Evolutionary conservation across 1,140 invertebrate species (phyloP).

Genomic region (Drosophila subpulchrella): DNA sequence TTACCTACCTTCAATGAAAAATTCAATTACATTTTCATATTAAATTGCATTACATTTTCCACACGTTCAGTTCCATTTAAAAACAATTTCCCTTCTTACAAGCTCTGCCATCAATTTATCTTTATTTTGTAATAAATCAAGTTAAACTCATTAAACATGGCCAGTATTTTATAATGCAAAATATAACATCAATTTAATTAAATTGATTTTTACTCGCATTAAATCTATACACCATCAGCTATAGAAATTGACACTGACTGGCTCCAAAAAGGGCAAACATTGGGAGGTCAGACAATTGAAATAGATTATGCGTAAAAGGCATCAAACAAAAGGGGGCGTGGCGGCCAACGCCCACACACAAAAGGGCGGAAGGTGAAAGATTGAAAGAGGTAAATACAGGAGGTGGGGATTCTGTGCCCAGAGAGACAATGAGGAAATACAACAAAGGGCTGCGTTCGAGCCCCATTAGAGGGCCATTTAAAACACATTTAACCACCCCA

Average conservation of each 20-base stretch:
- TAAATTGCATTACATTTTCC: not conserved
- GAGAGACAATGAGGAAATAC: constrained; percentile 42
- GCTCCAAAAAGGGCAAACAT: not conserved
- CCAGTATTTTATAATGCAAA: not conserved
- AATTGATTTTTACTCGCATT: constrained; percentile 9
- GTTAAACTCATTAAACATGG: not conserved
- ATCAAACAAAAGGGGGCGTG: constrained; percentile 26
- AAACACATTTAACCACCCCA: constrained; percentile 38
- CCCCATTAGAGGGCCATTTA: constrained; percentile 57
- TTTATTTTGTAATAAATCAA: constrained; percentile 4
- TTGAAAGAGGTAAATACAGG: not conserved
- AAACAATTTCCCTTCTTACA: too few species aligned
- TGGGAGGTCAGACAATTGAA: constrained; percentile 28
- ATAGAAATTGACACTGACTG: constrained; percentile 1
- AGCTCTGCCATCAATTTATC: not conserved
- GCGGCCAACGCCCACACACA: constrained; percentile 25
- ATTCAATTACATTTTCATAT: not conserved
- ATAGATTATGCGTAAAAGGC: constrained; percentile 33
- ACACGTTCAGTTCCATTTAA: not conserved
- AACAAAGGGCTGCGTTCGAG: constrained; percentile 38
- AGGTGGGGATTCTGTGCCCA: constrained; percentile 5
- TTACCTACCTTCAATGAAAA: too few species aligned
- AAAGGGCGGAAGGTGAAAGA: not conserved
- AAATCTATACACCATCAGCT: constrained; percentile 1
- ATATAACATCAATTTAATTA: constrained; percentile 12